phyloP scores from a whole-genome alignment of 2,113 vertebrate genomes.

The Gallinago undulata region DNA sequence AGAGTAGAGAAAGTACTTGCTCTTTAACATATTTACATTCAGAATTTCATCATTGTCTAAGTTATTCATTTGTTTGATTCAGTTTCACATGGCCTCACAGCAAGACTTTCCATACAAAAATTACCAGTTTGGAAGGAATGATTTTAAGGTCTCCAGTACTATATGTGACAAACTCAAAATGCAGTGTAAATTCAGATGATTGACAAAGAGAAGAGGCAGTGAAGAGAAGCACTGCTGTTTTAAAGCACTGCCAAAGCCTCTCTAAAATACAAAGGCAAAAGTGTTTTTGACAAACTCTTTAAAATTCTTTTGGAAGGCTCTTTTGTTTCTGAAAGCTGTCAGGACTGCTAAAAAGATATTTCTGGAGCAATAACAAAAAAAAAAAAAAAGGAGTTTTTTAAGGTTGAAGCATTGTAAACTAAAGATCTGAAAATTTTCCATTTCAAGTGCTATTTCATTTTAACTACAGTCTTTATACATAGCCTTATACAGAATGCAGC shows the following conservation, averaged over 20 bases:
- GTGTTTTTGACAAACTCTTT: slow-evolving; percentile 36
- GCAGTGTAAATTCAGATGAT: slow-evolving; percentile 50
- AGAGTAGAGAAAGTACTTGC: neutral
- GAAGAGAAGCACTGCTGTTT: slow-evolving; percentile 29
- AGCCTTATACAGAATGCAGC: neutral
- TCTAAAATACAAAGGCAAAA: slow-evolving; percentile 54
- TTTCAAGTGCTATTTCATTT: slow-evolving; percentile 4
- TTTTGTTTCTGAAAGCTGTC: slow-evolving; percentile 65
- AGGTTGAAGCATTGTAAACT: neutral
- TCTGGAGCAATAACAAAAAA: neutral
- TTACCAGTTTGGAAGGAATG: slow-evolving; percentile 11
- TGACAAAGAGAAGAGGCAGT: slow-evolving; percentile 33
- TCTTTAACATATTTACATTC: neutral
- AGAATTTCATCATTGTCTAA: neutral
- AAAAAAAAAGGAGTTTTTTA: neutral
- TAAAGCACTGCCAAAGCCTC: slow-evolving; percentile 39
- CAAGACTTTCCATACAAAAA: slow-evolving; percentile 7
- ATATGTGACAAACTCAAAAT: slow-evolving; percentile 41
- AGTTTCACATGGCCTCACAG: neutral
- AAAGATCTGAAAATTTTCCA: neutral
- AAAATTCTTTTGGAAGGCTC: slow-evolving; percentile 36
- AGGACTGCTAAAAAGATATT: slow-evolving; percentile 42
- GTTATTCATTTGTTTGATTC: neutral
- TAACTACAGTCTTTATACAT: neutral
- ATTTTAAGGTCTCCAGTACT: slow-evolving; percentile 22